phyloP scores from a whole-genome alignment of 2,113 vertebrate species.

The Craseonycteris thonglongyai region DNA sequence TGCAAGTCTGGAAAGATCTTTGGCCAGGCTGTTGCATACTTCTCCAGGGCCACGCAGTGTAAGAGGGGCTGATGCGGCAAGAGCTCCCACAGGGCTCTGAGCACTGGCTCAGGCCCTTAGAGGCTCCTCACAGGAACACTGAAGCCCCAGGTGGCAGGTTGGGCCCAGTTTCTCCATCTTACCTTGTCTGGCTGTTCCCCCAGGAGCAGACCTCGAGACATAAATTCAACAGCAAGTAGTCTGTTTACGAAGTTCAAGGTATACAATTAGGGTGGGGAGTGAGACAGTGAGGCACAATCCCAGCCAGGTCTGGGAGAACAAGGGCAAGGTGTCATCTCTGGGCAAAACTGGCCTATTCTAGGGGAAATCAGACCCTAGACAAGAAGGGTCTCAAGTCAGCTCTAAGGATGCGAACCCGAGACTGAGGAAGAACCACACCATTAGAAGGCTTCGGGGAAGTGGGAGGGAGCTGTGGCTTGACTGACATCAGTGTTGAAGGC shows the following conservation, averaged over 20 bases:
- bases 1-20: background rate
- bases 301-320: background rate
- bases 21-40: background rate
- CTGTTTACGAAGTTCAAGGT: background rate
- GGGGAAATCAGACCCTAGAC: background rate
- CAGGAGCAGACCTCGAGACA: background rate
- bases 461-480: background rate
- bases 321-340: background rate
- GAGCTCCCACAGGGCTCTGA: background rate
- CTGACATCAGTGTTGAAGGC: background rate
- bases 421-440: background rate
- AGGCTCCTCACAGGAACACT: background rate
- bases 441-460: background rate
- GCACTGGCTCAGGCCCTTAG: rapidly evolving
- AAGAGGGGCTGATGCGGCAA: background rate
- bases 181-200: background rate
- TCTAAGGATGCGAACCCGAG: background rate
- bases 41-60: background rate
- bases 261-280: background rate
- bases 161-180: background rate
- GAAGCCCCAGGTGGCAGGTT: rapidly evolving
- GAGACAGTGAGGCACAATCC: background rate
- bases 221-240: background rate
- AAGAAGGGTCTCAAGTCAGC: background rate
- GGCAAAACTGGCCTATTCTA: background rate